Evolutionary conservation across 2,797 vertebrate genomes (phyloP), one percentile per base, ranked within the genome.

Genomic region (Falco naumanni): DNA sequence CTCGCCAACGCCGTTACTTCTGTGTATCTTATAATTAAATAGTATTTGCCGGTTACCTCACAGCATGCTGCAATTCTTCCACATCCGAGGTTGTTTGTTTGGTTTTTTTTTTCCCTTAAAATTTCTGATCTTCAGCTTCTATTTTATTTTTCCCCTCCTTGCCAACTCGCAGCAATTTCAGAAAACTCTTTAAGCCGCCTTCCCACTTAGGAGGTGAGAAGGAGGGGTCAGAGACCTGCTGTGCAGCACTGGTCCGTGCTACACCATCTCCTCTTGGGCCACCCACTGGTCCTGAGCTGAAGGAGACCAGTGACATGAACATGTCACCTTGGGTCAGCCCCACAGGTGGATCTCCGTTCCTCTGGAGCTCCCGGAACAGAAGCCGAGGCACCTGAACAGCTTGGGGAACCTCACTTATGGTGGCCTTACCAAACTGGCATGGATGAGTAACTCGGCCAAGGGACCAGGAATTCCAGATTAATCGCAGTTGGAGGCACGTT

Each of bases 1-100:
- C 75, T 94, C 28, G 5, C 95, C 60, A 85, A 89, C 76, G 11
- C 94, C 95, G 93, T 97, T 89, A 93, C 88, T 74, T 75, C 89
- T 72, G 87, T 54, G 90, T 65, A 33, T 95, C 75, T 83, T 96
- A 84, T 97, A 98, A 98, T 98, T 98, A 98, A 97, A 98, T 96
- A 60, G 95, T 83, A 82, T 96, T 96, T 98, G 97, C 96, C 51
- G 53, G 96, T 97, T 98, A 97, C 97, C 96, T 96, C 97, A 78
- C 97, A 98, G 98, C 97, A 96, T 1, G 89, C 91, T 92, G 96
- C 96, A 93, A 96, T 98, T 96, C 96, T 87, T 96, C 86, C 4
- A 66, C 96, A 94, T 94, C 91, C 59, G 78, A 96, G 87, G 90
- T 34, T 33, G 37, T 11, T 39, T 11, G 37, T 39, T 39, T 39